A percentile compares a stretch with the other conserved stretches of the same genome.
phyloP scores from a whole-genome alignment of 1,140 invertebrate genomes.

The Protaetia brevitarsis region DNA sequence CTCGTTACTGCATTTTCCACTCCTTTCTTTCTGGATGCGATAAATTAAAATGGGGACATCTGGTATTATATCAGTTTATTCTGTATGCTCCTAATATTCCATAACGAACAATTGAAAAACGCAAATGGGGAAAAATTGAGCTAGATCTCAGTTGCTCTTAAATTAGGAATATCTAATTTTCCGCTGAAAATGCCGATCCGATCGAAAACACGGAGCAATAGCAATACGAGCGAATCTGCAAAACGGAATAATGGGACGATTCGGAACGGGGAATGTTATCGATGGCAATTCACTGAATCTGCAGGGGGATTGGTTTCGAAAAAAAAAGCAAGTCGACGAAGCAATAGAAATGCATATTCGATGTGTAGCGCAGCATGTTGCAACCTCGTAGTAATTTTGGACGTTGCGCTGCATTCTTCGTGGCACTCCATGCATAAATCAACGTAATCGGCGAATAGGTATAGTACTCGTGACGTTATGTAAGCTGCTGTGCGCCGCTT shows the following conservation, averaged over 20 bases:
- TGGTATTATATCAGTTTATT: too few relatives aligned
- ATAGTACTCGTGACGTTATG: neutral
- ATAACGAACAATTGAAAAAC: too few relatives aligned
- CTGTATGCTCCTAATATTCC: too few relatives aligned
- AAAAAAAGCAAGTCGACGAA: neutral
- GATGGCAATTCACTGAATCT: neutral
- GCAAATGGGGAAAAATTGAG: too few relatives aligned
- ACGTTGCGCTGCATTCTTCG: neutral
- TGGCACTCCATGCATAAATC: neutral
- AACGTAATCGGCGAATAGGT: neutral
- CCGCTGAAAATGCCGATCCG: neutral
- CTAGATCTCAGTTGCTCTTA: neutral
- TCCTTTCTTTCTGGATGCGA: too few relatives aligned
- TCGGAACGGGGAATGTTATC: neutral
- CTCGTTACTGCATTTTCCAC: too few relatives aligned
- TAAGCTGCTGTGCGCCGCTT: neutral
- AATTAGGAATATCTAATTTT: constrained; percentile 7
- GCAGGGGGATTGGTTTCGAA: neutral
- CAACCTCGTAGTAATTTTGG: neutral
- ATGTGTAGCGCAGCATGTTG: neutral
- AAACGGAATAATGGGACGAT: neutral
- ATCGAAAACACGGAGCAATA: neutral
- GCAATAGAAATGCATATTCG: constrained; percentile 9
- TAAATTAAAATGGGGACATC: too few relatives aligned
- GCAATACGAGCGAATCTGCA: neutral